Evolutionary conservation across 2,113 vertebrate genomes (phyloP).

Genomic region (Gorsachius goisagi): DNA sequence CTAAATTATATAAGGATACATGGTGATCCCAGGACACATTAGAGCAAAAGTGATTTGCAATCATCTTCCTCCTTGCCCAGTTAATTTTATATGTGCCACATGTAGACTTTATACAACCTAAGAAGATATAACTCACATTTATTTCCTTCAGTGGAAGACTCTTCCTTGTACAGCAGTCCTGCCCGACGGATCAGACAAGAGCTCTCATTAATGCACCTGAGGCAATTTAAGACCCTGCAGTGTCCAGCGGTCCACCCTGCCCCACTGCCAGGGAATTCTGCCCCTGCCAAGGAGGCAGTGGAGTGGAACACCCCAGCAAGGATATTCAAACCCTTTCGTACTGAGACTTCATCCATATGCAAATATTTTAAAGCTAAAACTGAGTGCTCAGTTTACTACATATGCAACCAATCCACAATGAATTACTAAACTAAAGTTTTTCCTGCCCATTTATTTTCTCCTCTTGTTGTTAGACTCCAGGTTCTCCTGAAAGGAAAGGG

Average conservation of each 20-base stretch:
- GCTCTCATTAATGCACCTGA: background rate
- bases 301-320: background rate
- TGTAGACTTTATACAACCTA: background rate
- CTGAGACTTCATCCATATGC: background rate
- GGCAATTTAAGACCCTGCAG: background rate
- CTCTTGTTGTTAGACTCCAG: background rate
- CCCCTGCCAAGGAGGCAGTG: background rate
- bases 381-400: background rate
- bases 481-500: conserved; percentile 20
- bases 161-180: background rate
- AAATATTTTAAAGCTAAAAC: conserved; percentile 10
- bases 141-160: background rate
- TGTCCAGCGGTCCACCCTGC: background rate
- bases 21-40: rapidly evolving
- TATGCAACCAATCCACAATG: background rate
- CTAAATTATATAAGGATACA: background rate
- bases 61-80: background rate
- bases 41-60: background rate
- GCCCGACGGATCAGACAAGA: background rate
- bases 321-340: background rate
- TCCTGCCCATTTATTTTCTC: conserved; percentile 34
- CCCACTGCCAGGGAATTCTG: background rate
- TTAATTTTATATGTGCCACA: background rate
- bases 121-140: background rate
- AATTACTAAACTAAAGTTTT: conserved; percentile 11